A percentile compares a stretch with the other conserved stretches of the same genome.
Evolutionary conservation across 2,888 invertebrate genomes (phyloP).

Genomic region (Hyalella azteca): DNA sequence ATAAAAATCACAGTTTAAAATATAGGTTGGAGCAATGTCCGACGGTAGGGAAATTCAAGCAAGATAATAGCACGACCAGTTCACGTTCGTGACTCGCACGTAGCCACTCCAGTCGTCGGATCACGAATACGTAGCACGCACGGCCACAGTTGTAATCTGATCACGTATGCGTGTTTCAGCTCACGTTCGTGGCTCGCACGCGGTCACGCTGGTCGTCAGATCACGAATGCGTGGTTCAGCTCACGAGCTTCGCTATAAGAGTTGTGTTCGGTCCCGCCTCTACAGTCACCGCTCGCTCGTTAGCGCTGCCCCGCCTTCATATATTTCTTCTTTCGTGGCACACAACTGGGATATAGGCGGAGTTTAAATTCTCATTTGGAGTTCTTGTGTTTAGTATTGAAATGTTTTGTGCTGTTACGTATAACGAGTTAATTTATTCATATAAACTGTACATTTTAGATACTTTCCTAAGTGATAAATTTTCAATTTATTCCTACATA

Average conservation of each 20-base stretch:
- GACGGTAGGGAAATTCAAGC: neutral
- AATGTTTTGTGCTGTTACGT: neutral
- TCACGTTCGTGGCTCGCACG: neutral
- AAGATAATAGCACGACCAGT: neutral
- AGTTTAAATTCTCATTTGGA: neutral
- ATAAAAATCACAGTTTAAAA: no score
- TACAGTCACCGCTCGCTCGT: neutral
- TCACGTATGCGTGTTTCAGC: no score
- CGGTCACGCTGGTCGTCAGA: neutral
- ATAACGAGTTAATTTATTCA: neutral
- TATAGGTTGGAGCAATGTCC: no score
- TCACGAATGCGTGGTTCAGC: neutral
- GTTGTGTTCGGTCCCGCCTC: neutral
- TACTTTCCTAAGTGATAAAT: neutral
- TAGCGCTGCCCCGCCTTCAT: neutral
- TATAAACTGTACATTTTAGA: neutral
- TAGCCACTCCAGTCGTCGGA: neutral
- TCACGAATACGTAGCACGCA: neutral
- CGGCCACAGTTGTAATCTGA: no score
- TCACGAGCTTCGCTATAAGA: constrained; percentile 1
- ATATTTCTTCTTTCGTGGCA: neutral
- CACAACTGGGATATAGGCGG: no score
- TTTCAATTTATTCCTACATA: neutral
- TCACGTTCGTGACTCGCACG: neutral
- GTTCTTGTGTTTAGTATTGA: neutral